Base-by-base conservation (phyloP, 2,113 vertebrate genomes). In the Anolis sagrei region DNA sequence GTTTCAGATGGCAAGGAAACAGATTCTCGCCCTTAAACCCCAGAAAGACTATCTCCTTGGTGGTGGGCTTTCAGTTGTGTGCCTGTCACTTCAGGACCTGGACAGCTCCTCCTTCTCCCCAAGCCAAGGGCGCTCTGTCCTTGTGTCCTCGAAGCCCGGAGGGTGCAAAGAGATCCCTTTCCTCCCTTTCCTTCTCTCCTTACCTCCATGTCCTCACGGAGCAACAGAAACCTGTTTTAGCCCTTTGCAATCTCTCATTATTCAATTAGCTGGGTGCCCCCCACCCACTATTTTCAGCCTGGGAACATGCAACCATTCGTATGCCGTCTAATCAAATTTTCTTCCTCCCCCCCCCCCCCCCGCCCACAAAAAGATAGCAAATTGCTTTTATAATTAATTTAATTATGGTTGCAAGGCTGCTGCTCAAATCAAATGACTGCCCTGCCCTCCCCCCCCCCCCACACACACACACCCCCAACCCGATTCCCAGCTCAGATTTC, bases 331-430 rank as follows among this genome's bases (percentile, higher is more conserved):
- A 92, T 89, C 92, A 81, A 90, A 87, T 93, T 93, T 91, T 83
- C n/a, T n/a, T n/a, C n/a, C n/a, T n/a, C 39, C 39, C 5, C 39
- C 39, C 39, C 39, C 39, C 5, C 39, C 39, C 54, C 54, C 14
- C 54, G 8, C 1, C 94, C 58, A 25, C 1, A 94, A 89, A 95
- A 91, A 82, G 94, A 96, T 94, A 94, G 92, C 86, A 94, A 96
- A 94, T 94, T 94, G 95, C 93, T 94, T 96, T 94, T 90, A 64
- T 93, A 95, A 96, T 96, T 95, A 91, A 95, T 95, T 92, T 94
- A 94, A 94, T 96, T 94, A 92, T 94, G 94, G 90, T 93, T 94
- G 90, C 86, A 75, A 82, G 94, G 73, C 90, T 74, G 83, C 82
- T 58, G 39, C 39, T 44, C 39, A 2, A 44, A 44, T 44, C 93